Evolutionary conservation across 2,888 invertebrate species (phyloP), one percentile per base, ranked within the genome.

Genomic region (Melikaiella ostensackeni): DNA sequence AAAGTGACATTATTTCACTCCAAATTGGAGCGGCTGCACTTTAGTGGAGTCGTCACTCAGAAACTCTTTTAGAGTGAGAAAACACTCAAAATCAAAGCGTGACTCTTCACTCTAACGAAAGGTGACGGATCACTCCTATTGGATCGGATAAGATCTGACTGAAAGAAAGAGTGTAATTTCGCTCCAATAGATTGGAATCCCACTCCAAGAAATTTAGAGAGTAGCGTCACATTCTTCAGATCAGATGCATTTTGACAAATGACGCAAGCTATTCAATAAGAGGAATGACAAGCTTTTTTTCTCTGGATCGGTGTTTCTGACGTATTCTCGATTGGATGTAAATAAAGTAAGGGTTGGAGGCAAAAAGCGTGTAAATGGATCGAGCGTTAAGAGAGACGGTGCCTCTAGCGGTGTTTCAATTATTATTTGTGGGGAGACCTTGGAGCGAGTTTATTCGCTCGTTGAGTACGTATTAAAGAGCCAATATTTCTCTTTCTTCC

Each of bases 401-500:
- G 77, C 73, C 75, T 77, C 59, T 62, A 77, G 77, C 70, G 79
- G 76, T 77, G 80, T 80, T 79, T 80, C 79, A 30, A 30, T 30
- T 30, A 81, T 82, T 80, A 82, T 82, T 82, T 79, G 81, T 79
- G 70, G 64, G 77, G 81, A 86, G 86, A 82, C 85, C 87, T 87
- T 87, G 87, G 86, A 77, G 81, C 85, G 82, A 82, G 84, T 86
- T 84, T 86, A 85, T 82, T 83, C 83, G 83, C 79, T 81, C 78
- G 79, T 83, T 77, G 73, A 77, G 64, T 78, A 79, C 74, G 27
- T 55, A 75, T 80, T 74, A 74, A 50, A 55, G 74, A 75, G 35
- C 35, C 21, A 24, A 59, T 24, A 42, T 27, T 30, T 76, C 77
- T 76, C 70, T 62, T 24, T 64, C 57, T 30, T 42, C 74, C 73